These are phyloP conservation scores for Spodoptera litura DNA, from an alignment of 1,140 invertebrate species.

Conservation along the genomic window DNA sequence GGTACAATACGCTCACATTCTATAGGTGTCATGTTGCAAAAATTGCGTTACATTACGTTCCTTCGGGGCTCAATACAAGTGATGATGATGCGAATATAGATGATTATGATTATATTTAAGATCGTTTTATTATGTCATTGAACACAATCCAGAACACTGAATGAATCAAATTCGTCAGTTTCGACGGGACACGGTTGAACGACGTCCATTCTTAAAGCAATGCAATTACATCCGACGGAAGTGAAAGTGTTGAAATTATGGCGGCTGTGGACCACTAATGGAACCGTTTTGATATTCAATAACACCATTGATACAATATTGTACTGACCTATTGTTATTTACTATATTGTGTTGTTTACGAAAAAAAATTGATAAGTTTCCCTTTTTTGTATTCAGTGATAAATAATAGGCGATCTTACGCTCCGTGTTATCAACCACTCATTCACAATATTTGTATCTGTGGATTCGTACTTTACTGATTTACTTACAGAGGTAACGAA, in stretches of 20 bases:
- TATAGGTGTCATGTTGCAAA: no score
- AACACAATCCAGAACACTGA: background rate
- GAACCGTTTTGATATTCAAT: conserved; percentile 9
- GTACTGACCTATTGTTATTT: background rate
- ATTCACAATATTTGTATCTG: no score
- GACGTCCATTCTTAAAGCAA: conserved; percentile 43
- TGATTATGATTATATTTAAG: conserved; percentile 5
- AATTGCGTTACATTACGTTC: no score
- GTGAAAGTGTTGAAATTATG: conserved; percentile 49
- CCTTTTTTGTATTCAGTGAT: no score
- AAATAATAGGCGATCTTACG: no score
- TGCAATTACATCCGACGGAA: conserved; percentile 45
- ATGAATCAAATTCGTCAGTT: conserved; percentile 32
- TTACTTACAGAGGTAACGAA: no score
- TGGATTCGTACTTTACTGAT: no score
- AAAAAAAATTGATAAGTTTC: no score
- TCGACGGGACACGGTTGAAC: conserved; percentile 45
- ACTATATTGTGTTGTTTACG: no score
- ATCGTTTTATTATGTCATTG: background rate
- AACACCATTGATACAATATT: conserved; percentile 22
- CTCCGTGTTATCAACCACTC: no score
- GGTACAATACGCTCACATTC: no score
- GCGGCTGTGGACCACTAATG: background rate
- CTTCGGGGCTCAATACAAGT: no score
- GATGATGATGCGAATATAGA: background rate